phyloP scores from a whole-genome alignment of 2,888 invertebrate species.

The Himalopsyche tibetana region DNA sequence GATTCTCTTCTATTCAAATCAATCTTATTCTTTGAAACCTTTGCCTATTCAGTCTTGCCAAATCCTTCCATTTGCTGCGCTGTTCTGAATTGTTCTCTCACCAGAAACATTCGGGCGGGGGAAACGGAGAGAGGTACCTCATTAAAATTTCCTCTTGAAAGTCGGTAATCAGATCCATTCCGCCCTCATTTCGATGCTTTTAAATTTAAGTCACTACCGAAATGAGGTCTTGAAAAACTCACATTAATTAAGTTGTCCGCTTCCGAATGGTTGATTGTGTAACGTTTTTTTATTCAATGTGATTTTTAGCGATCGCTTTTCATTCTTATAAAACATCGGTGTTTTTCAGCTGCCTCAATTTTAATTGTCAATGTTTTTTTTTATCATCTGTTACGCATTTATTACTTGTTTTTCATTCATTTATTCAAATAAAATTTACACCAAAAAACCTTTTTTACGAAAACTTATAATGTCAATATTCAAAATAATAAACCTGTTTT shows the following conservation, averaged over 20 bases:
- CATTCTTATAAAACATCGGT: not conserved
- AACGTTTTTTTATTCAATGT: slow-evolving; percentile 13
- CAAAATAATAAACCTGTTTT: too few relatives aligned
- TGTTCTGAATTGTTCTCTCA: not conserved
- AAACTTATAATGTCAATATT: too few relatives aligned
- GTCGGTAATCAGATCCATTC: slow-evolving; percentile 26
- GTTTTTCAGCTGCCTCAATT: not conserved
- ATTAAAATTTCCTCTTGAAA: slow-evolving; percentile 30
- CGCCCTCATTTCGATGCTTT: slow-evolving; percentile 25
- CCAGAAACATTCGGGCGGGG: not conserved
- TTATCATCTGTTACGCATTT: too few relatives aligned
- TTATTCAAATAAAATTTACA: too few relatives aligned
- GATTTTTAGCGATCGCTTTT: not conserved
- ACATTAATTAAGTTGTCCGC: slow-evolving; percentile 21
- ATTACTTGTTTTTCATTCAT: too few relatives aligned
- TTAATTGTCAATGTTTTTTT: too few relatives aligned
- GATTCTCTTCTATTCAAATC: slow-evolving; percentile 22
- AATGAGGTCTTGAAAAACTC: not conserved
- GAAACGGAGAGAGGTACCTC: slow-evolving; percentile 3
- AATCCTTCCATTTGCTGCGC: slow-evolving; percentile 22
- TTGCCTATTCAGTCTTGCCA: slow-evolving; percentile 15
- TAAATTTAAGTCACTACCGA: slow-evolving; percentile 12
- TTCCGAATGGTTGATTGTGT: slow-evolving; percentile 4
- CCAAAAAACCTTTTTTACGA: too few relatives aligned
- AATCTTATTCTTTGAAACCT: slow-evolving; percentile 34